Evolutionary conservation across 2,888 invertebrate species (phyloP), one percentile per base, ranked within the genome.

Genomic region (Scaptomyza tumidula): DNA sequence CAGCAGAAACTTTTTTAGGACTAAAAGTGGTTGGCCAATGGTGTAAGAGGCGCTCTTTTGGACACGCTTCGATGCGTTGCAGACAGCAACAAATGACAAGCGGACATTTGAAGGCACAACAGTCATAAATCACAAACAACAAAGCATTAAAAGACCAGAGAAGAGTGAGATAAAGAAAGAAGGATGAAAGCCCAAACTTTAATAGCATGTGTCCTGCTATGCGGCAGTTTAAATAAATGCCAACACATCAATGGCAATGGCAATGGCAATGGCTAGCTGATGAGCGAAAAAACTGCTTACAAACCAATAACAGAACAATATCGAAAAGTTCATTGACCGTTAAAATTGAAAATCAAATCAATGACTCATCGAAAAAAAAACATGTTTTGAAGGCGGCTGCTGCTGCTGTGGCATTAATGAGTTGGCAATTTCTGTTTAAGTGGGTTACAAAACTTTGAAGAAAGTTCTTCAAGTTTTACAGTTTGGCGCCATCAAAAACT

Each of bases 271-370:
- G 62, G 39, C n/a, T 49, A 63, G 53, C 63, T 71, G 66, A 78
- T 68, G 62, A 55, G 61, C 48, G 65, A 65, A 6, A 19, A 31
- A 41, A 41, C 29, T 29, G n/a, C 19, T 29, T 24, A 41, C 39
- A 41, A 41, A 35, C 37, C 14, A 71, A 45, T 54, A 62, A 53
- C 43, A 50, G n/a, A 48, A 19, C 35, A 53, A 63, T 57, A 43
- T 52, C 60, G 37, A 41, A 10, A 73, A 60, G 87, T 80, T 85
- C 85, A 75, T 61, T 76, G 85, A 71, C 80, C 87, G 71, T 71
- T 68, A 67, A 67, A 85, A 86, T 76, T 78, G 73, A 73, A 78
- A 80, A 84, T 78, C 65, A 79, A 84, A 84, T 79, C 80, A 67
- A 81, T 78, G 85, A 80, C 44, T 74, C 81, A 84, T 78, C 75